Percentiles rank a stretch among this genome's conserved stretches.
Evolutionary conservation across 2,888 invertebrate genomes (phyloP).

Genomic region (Gymnosoma rotundatum): DNA sequence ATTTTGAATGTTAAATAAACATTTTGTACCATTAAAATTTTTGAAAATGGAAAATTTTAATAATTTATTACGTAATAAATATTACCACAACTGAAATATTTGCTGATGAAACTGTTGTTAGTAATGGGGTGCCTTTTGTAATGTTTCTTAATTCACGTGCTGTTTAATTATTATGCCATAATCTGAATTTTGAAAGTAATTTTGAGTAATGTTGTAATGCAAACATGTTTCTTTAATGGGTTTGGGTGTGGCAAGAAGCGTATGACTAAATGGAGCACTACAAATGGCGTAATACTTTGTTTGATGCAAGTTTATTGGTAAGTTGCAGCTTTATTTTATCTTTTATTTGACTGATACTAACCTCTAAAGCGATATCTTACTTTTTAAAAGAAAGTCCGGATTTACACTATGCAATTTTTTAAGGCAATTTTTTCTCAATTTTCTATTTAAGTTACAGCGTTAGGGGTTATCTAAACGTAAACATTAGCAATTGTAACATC

Average conservation of each 20-base stretch:
- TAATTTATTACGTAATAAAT: constrained; percentile 60
- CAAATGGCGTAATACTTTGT: too few species aligned
- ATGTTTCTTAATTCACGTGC: not conserved
- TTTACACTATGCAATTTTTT: too few species aligned
- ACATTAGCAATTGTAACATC: too few species aligned
- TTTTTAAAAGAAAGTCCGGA: too few species aligned
- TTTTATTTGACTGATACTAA: too few species aligned
- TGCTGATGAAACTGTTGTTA: constrained; percentile 21
- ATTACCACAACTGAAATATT: constrained; percentile 28
- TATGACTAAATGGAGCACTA: not conserved
- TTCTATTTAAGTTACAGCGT: too few species aligned
- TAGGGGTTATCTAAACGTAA: too few species aligned
- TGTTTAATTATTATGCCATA: not conserved
- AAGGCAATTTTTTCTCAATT: too few species aligned
- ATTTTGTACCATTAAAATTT: constrained; percentile 42
- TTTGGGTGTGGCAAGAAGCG: not conserved
- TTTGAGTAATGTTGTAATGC: not conserved
- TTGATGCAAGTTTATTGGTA: too few species aligned
- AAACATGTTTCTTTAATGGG: not conserved
- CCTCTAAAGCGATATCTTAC: too few species aligned
- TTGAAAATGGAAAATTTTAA: constrained; percentile 45
- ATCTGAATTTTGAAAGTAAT: not conserved
- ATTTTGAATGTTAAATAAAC: constrained; percentile 45
- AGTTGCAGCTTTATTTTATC: too few species aligned
- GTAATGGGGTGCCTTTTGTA: not conserved